These are phyloP conservation scores for Stylophora pistillata DNA, from an alignment of 64 coral and sea anemone genomes.

Conservation along the genomic window DNA sequence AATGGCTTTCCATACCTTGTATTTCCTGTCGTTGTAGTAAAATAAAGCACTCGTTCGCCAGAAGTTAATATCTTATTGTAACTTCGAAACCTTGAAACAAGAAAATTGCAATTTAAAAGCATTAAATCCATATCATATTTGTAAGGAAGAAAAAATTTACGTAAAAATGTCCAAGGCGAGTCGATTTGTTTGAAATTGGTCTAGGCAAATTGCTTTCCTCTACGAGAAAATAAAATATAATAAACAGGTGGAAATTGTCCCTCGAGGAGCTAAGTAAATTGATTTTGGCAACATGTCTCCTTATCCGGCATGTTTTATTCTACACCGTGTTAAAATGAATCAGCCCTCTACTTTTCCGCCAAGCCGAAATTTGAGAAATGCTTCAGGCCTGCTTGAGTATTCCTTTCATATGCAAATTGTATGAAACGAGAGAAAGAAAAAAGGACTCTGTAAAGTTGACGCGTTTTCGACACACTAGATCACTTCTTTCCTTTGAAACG, in stretches of 20 bases:
- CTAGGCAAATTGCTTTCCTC: neutral
- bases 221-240: neutral
- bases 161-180: neutral
- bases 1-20: neutral
- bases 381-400: neutral
- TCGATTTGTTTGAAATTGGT: constrained; percentile 1
- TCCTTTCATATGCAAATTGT: constrained; percentile 21
- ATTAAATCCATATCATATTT: neutral
- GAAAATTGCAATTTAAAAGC: neutral
- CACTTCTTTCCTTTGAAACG: neutral
- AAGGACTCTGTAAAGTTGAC: constrained; percentile 6
- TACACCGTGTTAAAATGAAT: constrained; percentile 21
- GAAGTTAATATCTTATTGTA: too few relatives aligned
- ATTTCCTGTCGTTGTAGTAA: neutral
- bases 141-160: too few relatives aligned
- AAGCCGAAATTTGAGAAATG: neutral
- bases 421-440: neutral
- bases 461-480: neutral
- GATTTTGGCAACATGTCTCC: neutral
- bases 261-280: constrained; percentile 22
- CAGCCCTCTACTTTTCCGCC: neutral
- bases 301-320: neutral
- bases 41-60: too few relatives aligned
- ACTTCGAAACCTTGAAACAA: too few relatives aligned
- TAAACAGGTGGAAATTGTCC: constrained; percentile 15